phyloP scores from a whole-genome alignment of 2,797 vertebrate genomes.

The Rhinatrema bivittatum region DNA sequence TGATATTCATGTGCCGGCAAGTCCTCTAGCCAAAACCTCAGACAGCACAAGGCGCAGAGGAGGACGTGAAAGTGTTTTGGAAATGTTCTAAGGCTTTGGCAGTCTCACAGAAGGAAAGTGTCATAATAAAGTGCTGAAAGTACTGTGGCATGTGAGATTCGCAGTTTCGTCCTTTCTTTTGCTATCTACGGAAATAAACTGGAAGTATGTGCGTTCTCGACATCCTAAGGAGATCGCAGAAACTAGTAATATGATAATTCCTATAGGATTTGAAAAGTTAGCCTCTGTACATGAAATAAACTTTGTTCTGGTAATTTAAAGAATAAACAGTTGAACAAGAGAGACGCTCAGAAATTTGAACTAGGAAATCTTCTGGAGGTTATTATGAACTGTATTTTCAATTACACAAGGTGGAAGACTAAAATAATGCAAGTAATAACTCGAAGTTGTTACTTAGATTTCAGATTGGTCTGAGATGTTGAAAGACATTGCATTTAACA shows the following conservation, averaged over 20 bases:
- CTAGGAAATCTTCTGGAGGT: slow-evolving; percentile 26
- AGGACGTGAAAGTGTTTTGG: slow-evolving; percentile 51
- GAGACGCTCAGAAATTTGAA: slow-evolving; percentile 30
- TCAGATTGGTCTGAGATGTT: slow-evolving; percentile 19
- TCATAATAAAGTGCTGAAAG: slow-evolving; percentile 61
- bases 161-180: slow-evolving; percentile 58
- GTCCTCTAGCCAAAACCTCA: slow-evolving; percentile 46
- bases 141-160: slow-evolving; percentile 53
- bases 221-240: too few species aligned
- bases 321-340: slow-evolving; percentile 25
- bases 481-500: slow-evolving; percentile 19
- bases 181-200: slow-evolving; percentile 52
- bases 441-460: slow-evolving; percentile 8
- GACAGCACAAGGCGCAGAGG: slow-evolving; percentile 33
- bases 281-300: slow-evolving; percentile 26
- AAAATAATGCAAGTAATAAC: slow-evolving; percentile 29
- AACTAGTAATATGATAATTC: slow-evolving; percentile 36
- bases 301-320: slow-evolving; percentile 38
- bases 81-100: slow-evolving; percentile 48
- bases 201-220: too few species aligned
- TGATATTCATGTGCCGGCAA: slow-evolving; percentile 58
- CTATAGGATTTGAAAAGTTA: slow-evolving; percentile 25
- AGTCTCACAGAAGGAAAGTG: slow-evolving; percentile 37
- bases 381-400: slow-evolving; percentile 45
- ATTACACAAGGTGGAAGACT: slow-evolving; percentile 27